Evolutionary conservation across 2,888 invertebrate species (phyloP), one percentile per base, ranked within the genome.

Genomic region (Nephrocerus scutellatus): DNA sequence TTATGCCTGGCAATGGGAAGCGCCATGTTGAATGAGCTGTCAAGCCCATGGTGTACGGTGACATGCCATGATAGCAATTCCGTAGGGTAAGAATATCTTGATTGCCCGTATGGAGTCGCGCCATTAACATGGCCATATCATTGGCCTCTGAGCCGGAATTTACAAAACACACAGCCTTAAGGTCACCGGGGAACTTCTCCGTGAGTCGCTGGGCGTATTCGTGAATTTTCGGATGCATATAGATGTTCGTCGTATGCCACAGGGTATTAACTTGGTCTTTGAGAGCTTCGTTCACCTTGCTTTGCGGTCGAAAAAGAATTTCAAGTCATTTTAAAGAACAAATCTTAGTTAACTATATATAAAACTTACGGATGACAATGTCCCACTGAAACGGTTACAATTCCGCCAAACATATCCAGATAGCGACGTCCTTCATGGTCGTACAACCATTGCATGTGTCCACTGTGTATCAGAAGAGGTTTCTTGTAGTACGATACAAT

Each of bases 91-190:
- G 70, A 13, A 95, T 75, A 52, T 95, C 92, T 54, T 79, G 80
- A 56, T 84, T 80, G 2, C 83, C 82, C 0, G 96, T 95, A 61
- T 91, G 79, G 1, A 87, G 67, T 53, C 93, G 77, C 0, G 95
- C 86, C 67, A 98, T 74, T 20, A 92, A 62, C 49, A 89, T 74
- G 0, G 97, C 97, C 41, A 98, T 71, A 63, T 98, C 97, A 59
- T 96, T 97, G 0, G 97, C 96, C 70, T 98, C 97, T 5, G 92
- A 89, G 0, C 97, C 97, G 56, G 95, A 96, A 68, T 97, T 97
- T 2, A 91, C 87, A 54, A 96, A 79, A 61, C 92, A 95, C 3
- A 88, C 86, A 18, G 87, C 87, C 71, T 90, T 91, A 22, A 97
- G 72, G 53, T 90, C 76, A 7, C 79, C 85, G 0, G 96, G 93